Conservation (phyloP, 2,113 vertebrate species). For the Cyprinus carpio region DNA sequence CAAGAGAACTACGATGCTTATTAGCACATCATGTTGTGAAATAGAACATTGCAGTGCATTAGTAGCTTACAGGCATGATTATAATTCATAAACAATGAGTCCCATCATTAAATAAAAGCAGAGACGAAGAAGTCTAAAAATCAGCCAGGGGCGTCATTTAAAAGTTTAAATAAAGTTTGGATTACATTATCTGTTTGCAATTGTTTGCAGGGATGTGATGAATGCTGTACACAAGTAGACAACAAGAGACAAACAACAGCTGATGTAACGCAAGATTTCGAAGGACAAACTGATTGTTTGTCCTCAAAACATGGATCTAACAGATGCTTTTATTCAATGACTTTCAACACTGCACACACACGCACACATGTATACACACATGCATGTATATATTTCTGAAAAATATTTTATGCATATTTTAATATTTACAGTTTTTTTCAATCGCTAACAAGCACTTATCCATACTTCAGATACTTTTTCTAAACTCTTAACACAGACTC, state of each 20-base stretch:
- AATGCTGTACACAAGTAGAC: slow-evolving; percentile 6
- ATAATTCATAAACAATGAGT: slow-evolving; percentile 20
- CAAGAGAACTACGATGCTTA: neutral
- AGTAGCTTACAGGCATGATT: slow-evolving; percentile 18
- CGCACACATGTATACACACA: too few relatives aligned
- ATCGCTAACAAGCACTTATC: too few relatives aligned
- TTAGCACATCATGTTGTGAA: neutral
- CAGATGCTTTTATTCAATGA: slow-evolving; percentile 38
- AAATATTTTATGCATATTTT: too few relatives aligned
- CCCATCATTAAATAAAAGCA: neutral
- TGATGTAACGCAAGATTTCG: slow-evolving; percentile 30
- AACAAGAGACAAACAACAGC: slow-evolving; percentile 40
- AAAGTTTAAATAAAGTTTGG: slow-evolving; percentile 7
- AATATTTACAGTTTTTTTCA: too few relatives aligned
- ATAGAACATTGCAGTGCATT: neutral
- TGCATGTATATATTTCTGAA: too few relatives aligned
- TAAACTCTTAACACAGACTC: too few relatives aligned
- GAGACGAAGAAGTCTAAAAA: neutral
- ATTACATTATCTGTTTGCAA: slow-evolving; percentile 21
- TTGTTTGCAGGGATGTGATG: neutral
- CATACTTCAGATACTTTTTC: too few relatives aligned
- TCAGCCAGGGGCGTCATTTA: neutral
- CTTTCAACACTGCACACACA: slow-evolving; percentile 10
- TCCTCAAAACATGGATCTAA: slow-evolving; percentile 20
- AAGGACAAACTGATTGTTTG: slow-evolving; percentile 44